These are phyloP conservation scores for Maconellicoccus hirsutus DNA, from an alignment of 1,140 invertebrate species.

Conservation along the genomic window DNA sequence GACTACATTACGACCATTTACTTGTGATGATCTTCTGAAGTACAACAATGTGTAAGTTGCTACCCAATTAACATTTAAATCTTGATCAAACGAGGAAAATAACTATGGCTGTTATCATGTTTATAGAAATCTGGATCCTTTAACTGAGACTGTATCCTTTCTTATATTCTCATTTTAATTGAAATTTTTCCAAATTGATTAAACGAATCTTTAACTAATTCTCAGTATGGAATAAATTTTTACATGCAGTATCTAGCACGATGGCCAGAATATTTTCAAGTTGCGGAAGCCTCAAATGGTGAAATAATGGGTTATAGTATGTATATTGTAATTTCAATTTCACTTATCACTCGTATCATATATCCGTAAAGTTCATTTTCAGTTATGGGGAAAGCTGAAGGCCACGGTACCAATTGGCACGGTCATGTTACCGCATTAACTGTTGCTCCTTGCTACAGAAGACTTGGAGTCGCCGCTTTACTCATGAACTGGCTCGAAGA, in stretches of 20 bases:
- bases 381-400: constrained; percentile 99
- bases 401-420: constrained; percentile 90
- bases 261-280: constrained; percentile 98
- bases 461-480: constrained; percentile 79
- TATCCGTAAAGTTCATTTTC: no score
- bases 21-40: constrained; percentile 86
- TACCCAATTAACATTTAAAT: no score
- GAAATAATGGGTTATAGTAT: constrained; percentile 98
- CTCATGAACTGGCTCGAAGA: constrained; percentile 94
- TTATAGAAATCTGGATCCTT: constrained; percentile 81
- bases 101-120: constrained; percentile 22
- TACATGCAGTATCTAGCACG: constrained; percentile 96
- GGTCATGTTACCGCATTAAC: constrained; percentile 97
- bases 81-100: constrained; percentile 23
- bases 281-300: constrained; percentile 85
- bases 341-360: no score
- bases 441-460: constrained; percentile 85
- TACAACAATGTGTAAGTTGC: constrained; percentile 87
- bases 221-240: constrained; percentile 85
- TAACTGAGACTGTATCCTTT: constrained; percentile 85
- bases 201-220: constrained; percentile 14
- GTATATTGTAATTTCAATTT: constrained; percentile 38
- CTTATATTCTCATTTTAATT: no score
- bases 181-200: background rate
- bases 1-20: constrained; percentile 87